A percentile compares a stretch with the other conserved stretches of the same genome.
phyloP scores from a whole-genome alignment of 2,888 invertebrate species.

The Coelinius sp. region DNA sequence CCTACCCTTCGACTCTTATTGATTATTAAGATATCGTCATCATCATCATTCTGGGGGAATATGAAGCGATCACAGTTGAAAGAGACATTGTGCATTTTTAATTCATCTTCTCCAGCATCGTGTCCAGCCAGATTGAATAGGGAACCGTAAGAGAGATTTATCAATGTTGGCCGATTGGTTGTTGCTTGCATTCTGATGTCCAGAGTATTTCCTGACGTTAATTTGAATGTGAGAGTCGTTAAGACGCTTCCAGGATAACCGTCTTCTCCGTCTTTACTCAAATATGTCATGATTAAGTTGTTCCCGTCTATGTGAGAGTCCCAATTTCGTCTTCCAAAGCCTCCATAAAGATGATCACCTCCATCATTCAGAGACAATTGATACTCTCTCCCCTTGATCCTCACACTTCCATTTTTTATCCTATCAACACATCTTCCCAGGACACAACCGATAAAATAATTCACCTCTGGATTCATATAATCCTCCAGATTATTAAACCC shows the following conservation, averaged over 20 bases:
- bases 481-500: slow-evolving; percentile 86
- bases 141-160: slow-evolving; percentile 76
- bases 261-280: slow-evolving; percentile 74
- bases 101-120: slow-evolving; percentile 75
- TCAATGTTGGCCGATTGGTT: slow-evolving; percentile 73
- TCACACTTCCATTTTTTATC: slow-evolving; percentile 80
- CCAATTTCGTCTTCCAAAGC: slow-evolving; percentile 70
- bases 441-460: slow-evolving; percentile 88
- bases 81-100: slow-evolving; percentile 79
- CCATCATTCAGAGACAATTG: slow-evolving; percentile 81
- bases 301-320: slow-evolving; percentile 68
- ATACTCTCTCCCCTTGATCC: slow-evolving; percentile 78
- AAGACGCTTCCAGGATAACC: slow-evolving; percentile 76
- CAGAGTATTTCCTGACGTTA: slow-evolving; percentile 72
- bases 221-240: slow-evolving; percentile 71
- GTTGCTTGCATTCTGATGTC: slow-evolving; percentile 73
- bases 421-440: slow-evolving; percentile 90
- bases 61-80: slow-evolving; percentile 86
- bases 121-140: slow-evolving; percentile 78
- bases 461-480: slow-evolving; percentile 75
- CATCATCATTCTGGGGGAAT: slow-evolving; percentile 73
- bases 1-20: slow-evolving; percentile 80
- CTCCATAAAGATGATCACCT: slow-evolving; percentile 82
- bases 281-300: slow-evolving; percentile 70
- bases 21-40: slow-evolving; percentile 78